Evolutionary conservation across 1,140 invertebrate genomes (phyloP), one percentile per base, ranked within the genome.

Genomic region (Drosophila subobscura): DNA sequence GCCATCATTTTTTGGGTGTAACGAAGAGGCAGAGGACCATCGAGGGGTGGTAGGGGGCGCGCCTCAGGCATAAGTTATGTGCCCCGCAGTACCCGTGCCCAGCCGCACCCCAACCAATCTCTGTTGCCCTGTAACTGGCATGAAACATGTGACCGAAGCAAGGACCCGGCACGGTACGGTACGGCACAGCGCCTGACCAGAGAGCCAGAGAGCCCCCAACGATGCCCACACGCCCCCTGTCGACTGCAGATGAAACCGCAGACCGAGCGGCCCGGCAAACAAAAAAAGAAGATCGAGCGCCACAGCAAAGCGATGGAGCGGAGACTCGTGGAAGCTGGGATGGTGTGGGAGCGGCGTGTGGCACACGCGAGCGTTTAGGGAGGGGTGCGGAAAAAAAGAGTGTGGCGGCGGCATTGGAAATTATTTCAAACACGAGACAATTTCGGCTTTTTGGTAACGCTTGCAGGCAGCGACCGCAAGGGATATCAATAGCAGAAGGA

Each of bases 171-270:
- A 53, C 53, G 57, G 72, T 65, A 7, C 27, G 27, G 27, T 6
- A 8, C 29, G 8, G 29, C 29, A 37, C 10, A 37, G 8, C 33
- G 33, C 10, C 66, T 71, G 57, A 55, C 74, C 67, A 71, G 42
- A 37, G 33, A 29, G n/a, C 44, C 56, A 27, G 46, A 27, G 27
- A 7, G 27, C 42, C 42, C 59, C 52, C 59, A 33, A 10, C 29
- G 29, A 10, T 33, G 51, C 72, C 59, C 65, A 53, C 53, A 41
- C 45, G 59, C 72, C 80, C 49, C 77, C 59, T 84, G 80, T 86
- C 81, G 77, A 54, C 77, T 52, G 83, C 81, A 86, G 83, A 86
- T 46, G 83, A 81, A 86, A 86, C 81, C 81, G 74, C 80, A 85
- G 59, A 57, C 54, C 75, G 46, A 65, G 58, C 58, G 45, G 23